Evolutionary conservation across 2,888 invertebrate species (phyloP), one percentile per base, ranked within the genome.

Genomic region (Acrocyrtus sp.): DNA sequence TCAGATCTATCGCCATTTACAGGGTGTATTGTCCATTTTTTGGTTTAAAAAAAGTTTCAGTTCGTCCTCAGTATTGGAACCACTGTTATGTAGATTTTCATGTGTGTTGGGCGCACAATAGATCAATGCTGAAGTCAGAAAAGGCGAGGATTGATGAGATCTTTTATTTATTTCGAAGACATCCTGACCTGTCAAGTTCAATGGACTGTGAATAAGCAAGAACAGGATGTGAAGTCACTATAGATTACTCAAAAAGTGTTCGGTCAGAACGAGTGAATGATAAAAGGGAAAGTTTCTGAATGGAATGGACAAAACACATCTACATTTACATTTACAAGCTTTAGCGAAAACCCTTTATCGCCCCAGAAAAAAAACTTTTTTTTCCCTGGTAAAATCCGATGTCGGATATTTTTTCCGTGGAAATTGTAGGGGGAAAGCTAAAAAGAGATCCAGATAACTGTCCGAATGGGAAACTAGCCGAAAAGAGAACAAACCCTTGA

Each of bases 211-310:
- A 77, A 77, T 77, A 75, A 73, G 72, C 67, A 75, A 70, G 73
- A 72, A 77, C 67, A 77, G 77, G 77, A 77, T 75, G 77, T 77
- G 75, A 79, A 77, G 75, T 74, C 74, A 76, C 61, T 79, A 79
- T 79, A 79, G 79, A 79, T 79, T 79, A 79, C 79, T 79, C 79
- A 79, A 79, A 72, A 79, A 75, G 75, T 77, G 79, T 74, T 75
- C 69, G 74, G 75, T 68, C 73, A 73, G 66, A 78, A 76, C 78
- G 76, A 67, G 27, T n/a, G n/a, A n/a, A 58, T 39, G 57, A 68
- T 34, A 34, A 34, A 34, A 34, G 34, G 5, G 76, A 78, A 78
- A 75, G 68, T 70, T 75, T n/a, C n/a, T n/a, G 51, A 62, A 53
- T 43, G 66, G 61, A 41, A 26, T 22, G 24, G 17, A 29, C 47